phyloP scores from a whole-genome alignment of 2,888 invertebrate species.

The Hypercompe scribonia region DNA sequence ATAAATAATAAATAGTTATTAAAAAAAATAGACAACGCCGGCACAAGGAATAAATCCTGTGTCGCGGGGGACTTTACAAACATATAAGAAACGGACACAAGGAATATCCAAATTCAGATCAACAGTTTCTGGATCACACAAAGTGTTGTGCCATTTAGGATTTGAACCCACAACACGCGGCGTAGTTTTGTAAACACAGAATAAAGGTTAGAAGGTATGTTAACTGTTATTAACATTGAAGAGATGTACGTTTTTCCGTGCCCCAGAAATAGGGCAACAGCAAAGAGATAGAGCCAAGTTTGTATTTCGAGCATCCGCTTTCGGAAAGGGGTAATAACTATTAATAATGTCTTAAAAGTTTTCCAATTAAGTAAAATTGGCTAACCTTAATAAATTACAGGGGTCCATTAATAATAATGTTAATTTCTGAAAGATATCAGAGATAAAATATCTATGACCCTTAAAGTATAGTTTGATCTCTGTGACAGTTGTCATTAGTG shows the following conservation, averaged over 20 bases:
- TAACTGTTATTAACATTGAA: not conserved
- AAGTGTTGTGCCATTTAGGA: too few species aligned
- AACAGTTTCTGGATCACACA: too few species aligned
- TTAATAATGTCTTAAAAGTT: constrained; percentile 66
- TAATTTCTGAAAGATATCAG: constrained; percentile 8
- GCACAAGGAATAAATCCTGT: too few species aligned
- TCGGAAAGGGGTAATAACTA: constrained; percentile 46
- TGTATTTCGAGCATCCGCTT: not conserved
- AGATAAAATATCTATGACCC: not conserved
- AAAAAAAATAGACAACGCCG: too few species aligned
- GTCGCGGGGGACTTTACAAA: too few species aligned
- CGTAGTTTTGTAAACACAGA: not conserved
- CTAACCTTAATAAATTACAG: constrained; percentile 49
- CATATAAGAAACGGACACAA: too few species aligned
- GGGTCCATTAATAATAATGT: constrained; percentile 15
- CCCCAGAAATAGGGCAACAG: not conserved
- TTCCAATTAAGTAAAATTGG: constrained; percentile 70
- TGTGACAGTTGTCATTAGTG: too few species aligned
- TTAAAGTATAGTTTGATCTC: too few species aligned
- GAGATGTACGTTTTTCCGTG: not conserved
- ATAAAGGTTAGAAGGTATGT: not conserved
- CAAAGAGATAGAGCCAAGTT: not conserved
- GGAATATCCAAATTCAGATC: too few species aligned
- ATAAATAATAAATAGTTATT: too few species aligned
- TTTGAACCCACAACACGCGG: too few species aligned